These are phyloP conservation scores for Paraescarpia echinospica DNA, from an alignment of 1,140 invertebrate genomes.

Conservation along the genomic window DNA sequence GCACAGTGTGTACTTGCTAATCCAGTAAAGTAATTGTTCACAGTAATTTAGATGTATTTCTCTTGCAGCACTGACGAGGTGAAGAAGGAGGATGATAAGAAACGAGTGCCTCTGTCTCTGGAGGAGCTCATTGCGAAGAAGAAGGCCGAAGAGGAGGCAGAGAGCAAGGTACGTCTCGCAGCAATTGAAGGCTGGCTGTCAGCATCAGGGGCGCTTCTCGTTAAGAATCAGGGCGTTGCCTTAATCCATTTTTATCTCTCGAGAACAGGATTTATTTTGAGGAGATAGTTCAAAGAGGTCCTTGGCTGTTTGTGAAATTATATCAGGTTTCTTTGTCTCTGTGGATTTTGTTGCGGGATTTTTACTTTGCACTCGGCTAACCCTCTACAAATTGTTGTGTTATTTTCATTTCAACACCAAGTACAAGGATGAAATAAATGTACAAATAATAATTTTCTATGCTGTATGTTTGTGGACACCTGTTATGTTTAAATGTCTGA, in stretches of 20 bases:
- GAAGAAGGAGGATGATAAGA: constrained; percentile 35
- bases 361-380: no score
- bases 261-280: background rate
- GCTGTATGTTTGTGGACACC: no score
- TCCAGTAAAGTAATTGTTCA: no score
- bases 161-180: constrained; percentile 61
- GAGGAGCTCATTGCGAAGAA: constrained; percentile 96
- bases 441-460: no score
- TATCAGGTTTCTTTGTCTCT: no score
- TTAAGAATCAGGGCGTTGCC: no score
- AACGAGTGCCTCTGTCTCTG: constrained; percentile 77
- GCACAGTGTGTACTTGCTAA: no score
- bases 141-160: constrained; percentile 87
- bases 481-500: no score
- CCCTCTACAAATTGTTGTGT: no score
- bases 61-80: constrained; percentile 35
- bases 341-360: background rate
- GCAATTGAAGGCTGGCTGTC: background rate
- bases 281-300: background rate
- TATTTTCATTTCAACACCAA: no score
- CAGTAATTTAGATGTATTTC: background rate
- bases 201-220: constrained; percentile 17
- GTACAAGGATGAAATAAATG: no score
- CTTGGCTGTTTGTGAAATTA: background rate
- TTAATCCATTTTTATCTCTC: no score